Evolutionary conservation across 2,113 vertebrate genomes (phyloP), one percentile per base, ranked within the genome.

Genomic region (Motacilla tschutschensis): DNA sequence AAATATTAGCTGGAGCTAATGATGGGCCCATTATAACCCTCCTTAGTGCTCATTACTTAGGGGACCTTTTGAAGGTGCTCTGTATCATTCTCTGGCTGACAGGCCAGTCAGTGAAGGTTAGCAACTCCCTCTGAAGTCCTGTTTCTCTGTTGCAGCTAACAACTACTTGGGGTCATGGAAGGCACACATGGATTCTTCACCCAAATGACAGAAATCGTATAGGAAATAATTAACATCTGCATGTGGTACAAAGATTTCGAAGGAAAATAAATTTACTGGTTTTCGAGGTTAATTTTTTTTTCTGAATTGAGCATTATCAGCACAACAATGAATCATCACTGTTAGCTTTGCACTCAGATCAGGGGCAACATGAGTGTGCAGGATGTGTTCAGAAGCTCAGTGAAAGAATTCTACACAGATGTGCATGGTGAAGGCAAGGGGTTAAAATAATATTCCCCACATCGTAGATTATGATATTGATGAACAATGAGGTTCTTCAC

Each of bases 201-300:
- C 70, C 55, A 75, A 92, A 69, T 3, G 78, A 84, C 83, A 95
- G 90, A 88, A 93, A 90, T 47, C 9, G 5, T 46, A 65, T 92
- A 92, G 91, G 93, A 94, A 91, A 94, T 92, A 95, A 95, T 95
- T 94, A 95, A 94, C 88, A 92, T 92, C 88, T 90, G 88, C 86
- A 91, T 67, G 89, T 18, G 91, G 72, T 67, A 67, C 76, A 83
- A 89, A 90, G 89, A 87, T 90, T 93, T 88, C 0, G 51, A 86
- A 92, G 40, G 70, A 91, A 93, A 95, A 65, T 89, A 95, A 89
- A 93, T 92, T 93, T 94, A 86, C 74, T 86, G 58, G 11, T 81
- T 89, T 83, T 83, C 31, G 7, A 65, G 63, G 70, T 83, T 69
- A 40, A 17, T 64, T 91, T 89, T 72, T 40, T 59, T 60, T 48